Evolutionary conservation across 2,797 vertebrate species (phyloP), one percentile per base, ranked within the genome.

Genomic region (Taeniopygia guttata): DNA sequence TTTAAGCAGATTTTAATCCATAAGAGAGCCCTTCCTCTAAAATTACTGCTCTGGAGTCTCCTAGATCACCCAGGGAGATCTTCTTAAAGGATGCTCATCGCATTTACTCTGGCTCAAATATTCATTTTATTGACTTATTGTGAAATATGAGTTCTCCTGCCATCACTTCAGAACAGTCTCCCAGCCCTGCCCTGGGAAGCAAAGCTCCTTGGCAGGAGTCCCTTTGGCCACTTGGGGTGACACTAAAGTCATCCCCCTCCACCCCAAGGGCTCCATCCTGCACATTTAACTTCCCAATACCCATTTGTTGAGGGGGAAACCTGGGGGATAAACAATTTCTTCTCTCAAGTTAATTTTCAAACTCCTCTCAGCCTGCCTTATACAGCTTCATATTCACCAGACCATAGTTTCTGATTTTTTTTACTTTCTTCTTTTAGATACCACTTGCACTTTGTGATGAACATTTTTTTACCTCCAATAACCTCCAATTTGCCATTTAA

Each of bases 11-110:
- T 85, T 94, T 96, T 87, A 91, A 96, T 91, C 87, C 89, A 51
- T 56, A 84, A 52, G 87, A 93, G 60, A 83, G 89, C 34, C 82
- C 60, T 94, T 87, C 85, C 93, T 94, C 84, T 70, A 80, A 94
- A 96, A 92, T 86, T 68, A 87, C 84, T 81, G 85, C 32, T 73
- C 89, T 80, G 82, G 79, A 77, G 60, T 89, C 90, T 68, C 62
- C 76, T 36, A 62, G 93, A 96, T 96, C 95, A 96, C 95, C 91
- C 95, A 95, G 66, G 91, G 79, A 95, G 95, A 48, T 74, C 58
- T 45, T 68, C 87, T 83, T 72, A 86, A 94, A 91, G 91, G 54
- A 75, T 58, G 73, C 43, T 75, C 3, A 0, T 64, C 69, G 82
- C 32, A 3, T 84, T 88, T 68, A 69, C 88, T 84, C 48, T 16